A percentile compares a stretch with the other conserved stretches of the same genome.
Evolutionary conservation across 2,888 invertebrate species (phyloP).

Genomic region (Chesias legatella): DNA sequence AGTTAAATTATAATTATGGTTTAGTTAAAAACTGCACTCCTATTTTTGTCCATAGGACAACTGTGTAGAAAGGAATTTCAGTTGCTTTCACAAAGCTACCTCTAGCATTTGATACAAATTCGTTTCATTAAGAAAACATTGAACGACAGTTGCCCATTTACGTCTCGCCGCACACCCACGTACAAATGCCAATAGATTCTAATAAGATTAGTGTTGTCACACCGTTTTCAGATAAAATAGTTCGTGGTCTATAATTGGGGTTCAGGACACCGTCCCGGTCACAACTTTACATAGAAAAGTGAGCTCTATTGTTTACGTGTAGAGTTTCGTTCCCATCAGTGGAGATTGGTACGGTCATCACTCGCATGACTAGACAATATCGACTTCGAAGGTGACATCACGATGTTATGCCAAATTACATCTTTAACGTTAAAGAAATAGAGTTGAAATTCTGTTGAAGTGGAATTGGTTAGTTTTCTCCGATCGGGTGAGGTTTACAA

Average conservation of each 20-base stretch:
- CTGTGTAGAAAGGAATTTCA: too few relatives aligned
- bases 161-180: slow-evolving; percentile 44
- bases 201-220: slow-evolving; percentile 78
- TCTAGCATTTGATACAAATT: too few relatives aligned
- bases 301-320: slow-evolving; percentile 31
- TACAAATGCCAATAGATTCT: slow-evolving; percentile 77
- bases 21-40: too few relatives aligned
- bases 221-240: slow-evolving; percentile 78
- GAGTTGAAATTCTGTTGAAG: slow-evolving; percentile 34
- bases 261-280: slow-evolving; percentile 47
- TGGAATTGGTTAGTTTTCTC: slow-evolving; percentile 55
- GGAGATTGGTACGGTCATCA: slow-evolving; percentile 64
- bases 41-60: too few relatives aligned
- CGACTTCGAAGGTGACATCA: slow-evolving; percentile 65
- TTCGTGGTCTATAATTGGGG: slow-evolving; percentile 79
- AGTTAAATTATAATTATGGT: too few relatives aligned
- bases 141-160: slow-evolving; percentile 26
- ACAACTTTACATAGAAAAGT: slow-evolving; percentile 32
- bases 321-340: slow-evolving; percentile 40
- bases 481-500: slow-evolving; percentile 74
- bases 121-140: slow-evolving; percentile 10
- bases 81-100: too few relatives aligned
- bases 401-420: slow-evolving; percentile 11
- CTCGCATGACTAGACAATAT: slow-evolving; percentile 79
- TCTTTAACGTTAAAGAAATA: slow-evolving; percentile 20